Percentiles rank a stretch among this genome's conserved stretches.
Evolutionary conservation across 2,888 invertebrate species (phyloP).

Genomic region (Papilio gigon): DNA sequence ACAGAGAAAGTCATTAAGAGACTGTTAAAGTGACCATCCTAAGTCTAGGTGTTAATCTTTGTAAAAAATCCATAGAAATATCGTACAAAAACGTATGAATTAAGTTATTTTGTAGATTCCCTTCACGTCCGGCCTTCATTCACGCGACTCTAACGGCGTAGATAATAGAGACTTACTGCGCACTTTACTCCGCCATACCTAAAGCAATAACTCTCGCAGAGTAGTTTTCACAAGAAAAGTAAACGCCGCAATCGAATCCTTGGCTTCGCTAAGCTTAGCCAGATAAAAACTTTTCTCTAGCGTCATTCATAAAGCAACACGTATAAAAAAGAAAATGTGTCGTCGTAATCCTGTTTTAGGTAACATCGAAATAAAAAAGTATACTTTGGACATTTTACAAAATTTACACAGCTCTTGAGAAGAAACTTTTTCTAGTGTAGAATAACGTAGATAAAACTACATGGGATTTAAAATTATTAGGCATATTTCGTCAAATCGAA

Average conservation of each 20-base stretch:
- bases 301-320: constrained; percentile 33
- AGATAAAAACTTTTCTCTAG: constrained; percentile 44
- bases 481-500: too few species aligned
- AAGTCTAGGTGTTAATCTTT: constrained; percentile 8
- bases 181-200: constrained; percentile 77
- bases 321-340: constrained; percentile 33
- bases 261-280: constrained; percentile 52
- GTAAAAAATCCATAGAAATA: constrained; percentile 44
- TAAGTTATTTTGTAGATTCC: constrained; percentile 74
- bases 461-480: too few species aligned
- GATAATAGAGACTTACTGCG: constrained; percentile 82
- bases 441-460: too few species aligned
- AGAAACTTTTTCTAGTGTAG: background rate
- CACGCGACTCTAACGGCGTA: constrained; percentile 79
- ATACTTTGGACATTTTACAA: background rate
- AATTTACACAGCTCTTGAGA: background rate
- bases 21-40: background rate
- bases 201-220: constrained; percentile 72
- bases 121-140: constrained; percentile 78
- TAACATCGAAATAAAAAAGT: background rate
- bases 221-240: constrained; percentile 68
- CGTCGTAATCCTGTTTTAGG: background rate
- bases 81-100: constrained; percentile 56
- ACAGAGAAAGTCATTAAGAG: background rate
- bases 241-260: constrained; percentile 52